Base-by-base conservation (phyloP, 2,888 invertebrate species). In the Acanthococcus lagerstroemiae region DNA sequence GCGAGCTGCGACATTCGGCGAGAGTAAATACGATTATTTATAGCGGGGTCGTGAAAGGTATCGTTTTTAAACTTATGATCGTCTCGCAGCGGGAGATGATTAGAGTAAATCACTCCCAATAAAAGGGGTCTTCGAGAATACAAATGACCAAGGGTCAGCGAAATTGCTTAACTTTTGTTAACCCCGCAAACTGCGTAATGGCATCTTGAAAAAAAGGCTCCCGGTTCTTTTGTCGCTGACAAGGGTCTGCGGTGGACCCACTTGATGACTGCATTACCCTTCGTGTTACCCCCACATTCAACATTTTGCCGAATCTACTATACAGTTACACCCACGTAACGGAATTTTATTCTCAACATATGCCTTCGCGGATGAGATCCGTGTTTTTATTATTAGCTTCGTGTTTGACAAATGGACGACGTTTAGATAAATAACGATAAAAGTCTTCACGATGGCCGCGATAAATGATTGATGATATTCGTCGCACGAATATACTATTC, bases 41-140 rank as follows among this genome's bases (percentile, higher is more conserved):
- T 37, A 37, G 22, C 46, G 17, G 48, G 37, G 12, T 37, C 37
- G 37, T 37, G 24, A 52, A 52, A 52, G 52, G 24, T 52, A 50
- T 15, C 30, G 46, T 45, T 25, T 58, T 15, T 21, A 46, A 58
- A 58, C 58, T 60, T 50, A 48, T 60, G 63, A 54, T 54, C 48
- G 21, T 26, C 30, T 52, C 63, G 52, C 63, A 37, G 63, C 44
- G 37, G 63, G 63, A 63, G 63, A 63, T 63, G 63, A 63, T 63
- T 63, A 63, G 37, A 63, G 63, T 63, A 63, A 63, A 63, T 63
- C 63, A 63, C 63, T 63, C 63, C 63, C 37, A 54, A 63, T 63
- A 63, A 52, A 54, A 52, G 48, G 63, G 63, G 63, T 54, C 54
- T 37, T 37, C 37, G 37, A 44, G 50, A 61, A 50, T 61, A 61